These are phyloP conservation scores for Austrofundulus limnaeus DNA, from an alignment of 2,113 vertebrate species.

Conservation along the genomic window DNA sequence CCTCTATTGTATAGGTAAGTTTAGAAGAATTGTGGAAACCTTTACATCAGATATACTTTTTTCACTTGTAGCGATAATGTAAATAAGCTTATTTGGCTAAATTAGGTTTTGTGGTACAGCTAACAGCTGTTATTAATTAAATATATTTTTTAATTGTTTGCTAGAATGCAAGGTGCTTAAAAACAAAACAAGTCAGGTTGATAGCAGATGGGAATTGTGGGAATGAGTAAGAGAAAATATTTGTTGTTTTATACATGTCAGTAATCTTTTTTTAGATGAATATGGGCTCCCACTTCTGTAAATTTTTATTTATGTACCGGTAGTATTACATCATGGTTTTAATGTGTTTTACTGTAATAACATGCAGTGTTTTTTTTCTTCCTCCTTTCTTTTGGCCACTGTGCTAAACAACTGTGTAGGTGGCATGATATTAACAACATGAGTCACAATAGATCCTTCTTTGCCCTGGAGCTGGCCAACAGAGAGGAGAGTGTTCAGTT, in stretches of 20 bases:
- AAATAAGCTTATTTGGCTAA: constrained; percentile 3
- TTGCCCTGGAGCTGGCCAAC: constrained; percentile 90
- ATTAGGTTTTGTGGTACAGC: constrained; percentile 1
- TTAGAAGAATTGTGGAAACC: neutral
- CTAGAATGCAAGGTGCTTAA: constrained; percentile 8
- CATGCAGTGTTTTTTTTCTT: constrained; percentile 27
- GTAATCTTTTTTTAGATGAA: constrained; percentile 1
- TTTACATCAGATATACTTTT: neutral
- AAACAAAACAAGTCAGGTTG: constrained; percentile 39
- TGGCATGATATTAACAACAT: constrained; percentile 98
- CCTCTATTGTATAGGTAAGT: constrained; percentile 89
- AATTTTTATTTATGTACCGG: neutral
- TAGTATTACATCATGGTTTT: constrained; percentile 3
- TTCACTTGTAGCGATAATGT: no score
- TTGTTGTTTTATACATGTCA: constrained; percentile 8
- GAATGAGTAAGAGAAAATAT: neutral
- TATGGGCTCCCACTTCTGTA: neutral
- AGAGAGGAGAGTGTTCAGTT: constrained; percentile 98
- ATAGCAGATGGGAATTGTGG: neutral
- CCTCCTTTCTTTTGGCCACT: constrained; percentile 11
- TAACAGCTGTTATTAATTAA: constrained; percentile 19
- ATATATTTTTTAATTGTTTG: constrained; percentile 10
- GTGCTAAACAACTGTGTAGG: constrained; percentile 77
- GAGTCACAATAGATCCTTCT: constrained; percentile 98
- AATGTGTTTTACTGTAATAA: constrained; percentile 27